A percentile compares a stretch with the other conserved stretches of the same genome.
These are phyloP conservation scores for Porites cylindrica DNA, from an alignment of 92 coral and sea anemone genomes.

Conservation along the genomic window DNA sequence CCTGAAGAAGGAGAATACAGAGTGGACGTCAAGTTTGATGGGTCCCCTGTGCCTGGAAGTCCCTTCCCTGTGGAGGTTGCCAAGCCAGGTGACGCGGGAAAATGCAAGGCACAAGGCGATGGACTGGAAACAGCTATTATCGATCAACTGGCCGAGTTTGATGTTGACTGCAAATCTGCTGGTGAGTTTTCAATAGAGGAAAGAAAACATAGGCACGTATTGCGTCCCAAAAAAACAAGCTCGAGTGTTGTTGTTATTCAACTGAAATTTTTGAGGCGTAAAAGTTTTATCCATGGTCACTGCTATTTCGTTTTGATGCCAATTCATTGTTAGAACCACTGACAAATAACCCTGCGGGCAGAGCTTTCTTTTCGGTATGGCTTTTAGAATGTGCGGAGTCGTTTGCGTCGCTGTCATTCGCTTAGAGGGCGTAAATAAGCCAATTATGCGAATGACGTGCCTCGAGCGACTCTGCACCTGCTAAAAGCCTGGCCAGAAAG, in stretches of 20 bases:
- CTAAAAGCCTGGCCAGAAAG: too few relatives aligned
- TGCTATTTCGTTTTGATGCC: too few relatives aligned
- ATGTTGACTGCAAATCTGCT: constrained; percentile 94
- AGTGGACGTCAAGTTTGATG: constrained; percentile 94
- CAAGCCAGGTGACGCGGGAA: constrained; percentile 92
- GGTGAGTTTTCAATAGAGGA: constrained; percentile 40
- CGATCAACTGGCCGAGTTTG: constrained; percentile 93
- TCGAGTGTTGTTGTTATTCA: background rate
- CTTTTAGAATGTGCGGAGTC: too few relatives aligned
- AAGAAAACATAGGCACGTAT: background rate
- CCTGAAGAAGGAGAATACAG: constrained; percentile 91
- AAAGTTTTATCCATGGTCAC: too few relatives aligned
- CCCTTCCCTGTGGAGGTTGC: constrained; percentile 93
- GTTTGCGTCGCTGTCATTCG: too few relatives aligned
- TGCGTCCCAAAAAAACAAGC: background rate
- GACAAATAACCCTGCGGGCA: too few relatives aligned
- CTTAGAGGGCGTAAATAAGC: too few relatives aligned
- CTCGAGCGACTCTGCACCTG: too few relatives aligned
- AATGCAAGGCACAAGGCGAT: constrained; percentile 94
- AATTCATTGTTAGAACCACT: too few relatives aligned
- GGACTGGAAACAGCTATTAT: constrained; percentile 92
- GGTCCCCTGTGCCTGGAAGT: constrained; percentile 88
- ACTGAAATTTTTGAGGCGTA: background rate
- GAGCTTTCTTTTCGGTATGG: too few relatives aligned
- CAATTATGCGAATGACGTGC: too few relatives aligned